Percentiles rank a stretch among this genome's conserved stretches.
Conservation (phyloP, 2,113 vertebrate genomes). For the Meles meles region DNA sequence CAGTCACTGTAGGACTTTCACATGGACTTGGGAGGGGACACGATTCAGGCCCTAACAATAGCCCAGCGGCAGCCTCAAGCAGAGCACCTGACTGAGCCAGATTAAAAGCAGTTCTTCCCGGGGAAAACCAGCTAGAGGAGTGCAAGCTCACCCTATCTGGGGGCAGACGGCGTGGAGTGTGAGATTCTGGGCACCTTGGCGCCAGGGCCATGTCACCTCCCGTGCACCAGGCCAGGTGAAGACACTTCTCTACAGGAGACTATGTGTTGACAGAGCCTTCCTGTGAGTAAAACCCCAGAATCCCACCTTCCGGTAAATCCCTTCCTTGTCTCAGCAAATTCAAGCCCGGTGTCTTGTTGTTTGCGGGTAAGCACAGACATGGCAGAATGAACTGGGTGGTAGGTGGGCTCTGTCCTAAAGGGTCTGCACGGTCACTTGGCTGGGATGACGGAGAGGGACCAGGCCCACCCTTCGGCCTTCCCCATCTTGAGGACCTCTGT, state of each 20-base stretch:
- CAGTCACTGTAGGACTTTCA: neutral
- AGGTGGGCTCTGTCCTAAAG: rapidly evolving
- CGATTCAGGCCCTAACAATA: rapidly evolving
- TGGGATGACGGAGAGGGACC: neutral
- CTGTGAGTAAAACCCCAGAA: neutral
- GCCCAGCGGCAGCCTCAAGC: too few species aligned
- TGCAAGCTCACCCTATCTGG: rapidly evolving
- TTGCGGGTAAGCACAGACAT: rapidly evolving
- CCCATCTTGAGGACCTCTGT: neutral
- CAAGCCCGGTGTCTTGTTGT: neutral
- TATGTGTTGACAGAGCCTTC: neutral
- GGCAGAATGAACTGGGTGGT: rapidly evolving
- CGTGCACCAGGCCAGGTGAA: neutral
- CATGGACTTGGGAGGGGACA: neutral
- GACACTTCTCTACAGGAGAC: neutral
- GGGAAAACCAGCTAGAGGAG: neutral
- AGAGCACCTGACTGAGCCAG: neutral
- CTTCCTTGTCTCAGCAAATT: neutral
- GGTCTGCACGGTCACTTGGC: too few species aligned
- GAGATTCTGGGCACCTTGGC: neutral
- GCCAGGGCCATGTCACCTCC: neutral
- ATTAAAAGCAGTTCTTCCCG: rapidly evolving
- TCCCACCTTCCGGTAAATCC: neutral
- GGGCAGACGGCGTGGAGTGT: rapidly evolving
- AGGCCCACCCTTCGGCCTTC: neutral